These are phyloP conservation scores for Meta bourneti DNA, from an alignment of 2,888 invertebrate species.

Conservation along the genomic window DNA sequence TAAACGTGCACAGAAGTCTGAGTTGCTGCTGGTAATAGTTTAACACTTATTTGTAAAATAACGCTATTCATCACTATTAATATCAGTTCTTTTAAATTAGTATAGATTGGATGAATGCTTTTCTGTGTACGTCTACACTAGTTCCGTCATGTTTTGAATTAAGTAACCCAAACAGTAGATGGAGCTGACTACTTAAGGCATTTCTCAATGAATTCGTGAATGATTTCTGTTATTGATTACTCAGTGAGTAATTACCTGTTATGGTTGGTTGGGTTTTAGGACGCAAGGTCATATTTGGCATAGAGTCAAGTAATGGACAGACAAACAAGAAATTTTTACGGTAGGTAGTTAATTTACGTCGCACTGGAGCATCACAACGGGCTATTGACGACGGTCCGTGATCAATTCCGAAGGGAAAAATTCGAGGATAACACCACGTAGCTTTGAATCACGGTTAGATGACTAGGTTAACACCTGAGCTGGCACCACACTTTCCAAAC, in stretches of 20 bases:
- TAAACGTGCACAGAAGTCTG: neutral
- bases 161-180: neutral
- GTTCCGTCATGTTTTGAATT: neutral
- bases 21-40: neutral
- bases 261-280: neutral
- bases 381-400: too few relatives aligned
- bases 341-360: too few relatives aligned
- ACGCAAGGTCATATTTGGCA: neutral
- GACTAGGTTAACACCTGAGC: too few relatives aligned
- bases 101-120: neutral
- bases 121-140: too few relatives aligned
- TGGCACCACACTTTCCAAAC: too few relatives aligned
- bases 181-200: neutral
- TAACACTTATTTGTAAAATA: neutral
- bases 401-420: too few relatives aligned
- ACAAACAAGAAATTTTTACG: too few relatives aligned
- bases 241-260: neutral
- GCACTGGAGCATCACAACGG: too few relatives aligned
- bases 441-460: too few relatives aligned
- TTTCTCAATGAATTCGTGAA: neutral
- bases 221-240: neutral
- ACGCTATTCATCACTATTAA: neutral
- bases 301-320: too few relatives aligned
- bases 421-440: too few relatives aligned
- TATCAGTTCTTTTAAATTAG: neutral